These are phyloP conservation scores for Lanius ludovicianus DNA, from an alignment of 2,113 vertebrate genomes.

Conservation along the genomic window DNA sequence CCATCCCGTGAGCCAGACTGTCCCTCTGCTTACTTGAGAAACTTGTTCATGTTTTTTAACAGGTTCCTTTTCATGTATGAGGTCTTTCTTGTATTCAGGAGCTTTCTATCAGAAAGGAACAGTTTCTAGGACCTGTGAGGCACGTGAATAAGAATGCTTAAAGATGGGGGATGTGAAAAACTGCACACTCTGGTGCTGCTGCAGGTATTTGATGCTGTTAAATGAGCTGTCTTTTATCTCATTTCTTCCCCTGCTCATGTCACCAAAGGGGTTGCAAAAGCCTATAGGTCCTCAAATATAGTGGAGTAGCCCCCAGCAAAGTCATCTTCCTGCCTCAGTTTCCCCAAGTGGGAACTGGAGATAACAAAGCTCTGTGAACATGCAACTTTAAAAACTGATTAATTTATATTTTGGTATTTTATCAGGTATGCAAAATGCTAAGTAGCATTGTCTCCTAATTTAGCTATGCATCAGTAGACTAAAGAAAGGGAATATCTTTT, in stretches of 20 bases:
- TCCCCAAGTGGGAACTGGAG: neutral
- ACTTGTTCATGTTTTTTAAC: conserved; percentile 50
- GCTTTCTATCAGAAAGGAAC: neutral
- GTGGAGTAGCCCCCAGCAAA: neutral
- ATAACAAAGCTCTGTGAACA: neutral
- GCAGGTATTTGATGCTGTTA: neutral
- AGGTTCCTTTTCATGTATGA: conserved; percentile 37
- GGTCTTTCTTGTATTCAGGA: conserved; percentile 17
- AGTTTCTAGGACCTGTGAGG: neutral
- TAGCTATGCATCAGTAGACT: neutral
- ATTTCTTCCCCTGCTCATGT: neutral
- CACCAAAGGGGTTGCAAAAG: neutral
- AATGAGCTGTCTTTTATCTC: neutral
- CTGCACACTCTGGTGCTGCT: neutral
- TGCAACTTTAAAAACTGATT: fast-evolving
- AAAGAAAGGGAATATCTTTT: neutral
- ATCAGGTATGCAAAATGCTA: neutral
- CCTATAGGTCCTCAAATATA: neutral
- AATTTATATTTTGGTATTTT: neutral
- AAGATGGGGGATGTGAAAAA: neutral
- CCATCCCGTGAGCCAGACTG: conserved; percentile 9
- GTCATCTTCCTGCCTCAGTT: neutral
- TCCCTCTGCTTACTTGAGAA: conserved; percentile 13
- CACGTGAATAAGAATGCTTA: neutral
- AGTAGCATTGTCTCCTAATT: neutral